Evolutionary conservation across 2,888 invertebrate species (phyloP).

Genomic region (Hermaeophaga mercurialis): DNA sequence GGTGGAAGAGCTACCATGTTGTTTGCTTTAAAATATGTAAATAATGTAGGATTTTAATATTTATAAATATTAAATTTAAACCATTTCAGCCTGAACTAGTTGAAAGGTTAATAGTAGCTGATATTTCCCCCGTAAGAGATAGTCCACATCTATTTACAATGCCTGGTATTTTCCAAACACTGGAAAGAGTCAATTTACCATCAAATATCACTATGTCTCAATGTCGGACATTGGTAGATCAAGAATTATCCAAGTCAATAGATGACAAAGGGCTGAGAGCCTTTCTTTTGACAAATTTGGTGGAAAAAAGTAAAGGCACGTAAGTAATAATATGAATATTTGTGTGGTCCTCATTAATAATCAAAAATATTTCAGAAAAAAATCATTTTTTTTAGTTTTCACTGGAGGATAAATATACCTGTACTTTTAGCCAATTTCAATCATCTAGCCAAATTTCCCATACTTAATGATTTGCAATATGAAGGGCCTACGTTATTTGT

Average conservation of each 20-base stretch:
- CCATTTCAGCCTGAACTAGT: slow-evolving; percentile 63
- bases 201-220: slow-evolving; percentile 69
- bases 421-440: slow-evolving; percentile 71
- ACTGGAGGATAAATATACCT: slow-evolving; percentile 83
- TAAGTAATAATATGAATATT: slow-evolving; percentile 29
- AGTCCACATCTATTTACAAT: slow-evolving; percentile 68
- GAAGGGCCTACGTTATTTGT: slow-evolving; percentile 80
- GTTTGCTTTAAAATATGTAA: slow-evolving; percentile 74
- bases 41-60: slow-evolving; percentile 34
- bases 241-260: slow-evolving; percentile 65
- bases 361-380: background rate
- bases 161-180: slow-evolving; percentile 68
- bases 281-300: slow-evolving; percentile 86
- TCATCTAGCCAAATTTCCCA: slow-evolving; percentile 69
- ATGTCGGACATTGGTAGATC: slow-evolving; percentile 70
- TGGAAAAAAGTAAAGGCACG: slow-evolving; percentile 55
- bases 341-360: background rate
- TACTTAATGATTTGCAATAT: slow-evolving; percentile 48
- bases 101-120: slow-evolving; percentile 71
- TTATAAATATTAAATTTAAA: slow-evolving; percentile 1
- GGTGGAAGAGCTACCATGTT: slow-evolving; percentile 93
- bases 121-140: slow-evolving; percentile 70
- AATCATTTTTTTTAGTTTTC: slow-evolving; percentile 56
- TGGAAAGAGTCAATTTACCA: slow-evolving; percentile 67
- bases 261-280: slow-evolving; percentile 67